These are phyloP conservation scores for Gymnocephalus cernua DNA, from an alignment of 2,113 vertebrate species.

Conservation along the genomic window DNA sequence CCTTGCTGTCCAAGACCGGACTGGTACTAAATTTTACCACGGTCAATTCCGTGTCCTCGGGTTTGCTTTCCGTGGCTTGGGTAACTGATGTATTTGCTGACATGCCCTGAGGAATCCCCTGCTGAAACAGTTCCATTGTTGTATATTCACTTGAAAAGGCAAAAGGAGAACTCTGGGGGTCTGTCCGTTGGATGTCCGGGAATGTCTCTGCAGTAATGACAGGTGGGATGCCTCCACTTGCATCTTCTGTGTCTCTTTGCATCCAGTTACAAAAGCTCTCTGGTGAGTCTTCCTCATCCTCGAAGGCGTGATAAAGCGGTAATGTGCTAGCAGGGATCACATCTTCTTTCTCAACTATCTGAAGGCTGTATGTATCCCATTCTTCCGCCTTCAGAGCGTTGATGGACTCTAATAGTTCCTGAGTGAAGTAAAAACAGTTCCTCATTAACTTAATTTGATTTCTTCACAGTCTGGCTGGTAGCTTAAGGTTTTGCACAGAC, in stretches of 20 bases:
- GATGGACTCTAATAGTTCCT: conserved; percentile 70
- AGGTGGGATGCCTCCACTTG: not conserved
- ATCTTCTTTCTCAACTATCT: conserved; percentile 70
- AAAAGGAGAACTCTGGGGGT: conserved; percentile 10
- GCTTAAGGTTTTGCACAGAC: not conserved
- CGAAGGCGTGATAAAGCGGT: not conserved
- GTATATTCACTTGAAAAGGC: conserved; percentile 82
- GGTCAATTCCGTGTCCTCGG: conserved; percentile 6
- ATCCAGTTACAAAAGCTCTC: not conserved
- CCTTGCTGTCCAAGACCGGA: not conserved
- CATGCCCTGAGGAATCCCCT: conserved; percentile 31
- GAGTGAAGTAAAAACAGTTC: not conserved
- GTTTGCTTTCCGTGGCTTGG: not conserved
- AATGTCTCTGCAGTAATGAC: not conserved
- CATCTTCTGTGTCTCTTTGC: conserved; percentile 5
- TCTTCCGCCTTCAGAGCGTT: conserved; percentile 61
- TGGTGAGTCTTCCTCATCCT: not conserved
- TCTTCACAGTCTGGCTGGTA: too few relatives aligned
- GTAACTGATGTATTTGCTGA: not conserved
- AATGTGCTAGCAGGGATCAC: not conserved
- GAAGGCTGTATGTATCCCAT: conserved; percentile 74
- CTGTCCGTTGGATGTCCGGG: not conserved
- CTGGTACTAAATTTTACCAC: conserved; percentile 8
- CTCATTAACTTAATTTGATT: not conserved
- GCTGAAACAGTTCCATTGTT: conserved; percentile 86